These are phyloP conservation scores for Busseola fusca DNA, from an alignment of 2,888 invertebrate species.

Conservation along the genomic window DNA sequence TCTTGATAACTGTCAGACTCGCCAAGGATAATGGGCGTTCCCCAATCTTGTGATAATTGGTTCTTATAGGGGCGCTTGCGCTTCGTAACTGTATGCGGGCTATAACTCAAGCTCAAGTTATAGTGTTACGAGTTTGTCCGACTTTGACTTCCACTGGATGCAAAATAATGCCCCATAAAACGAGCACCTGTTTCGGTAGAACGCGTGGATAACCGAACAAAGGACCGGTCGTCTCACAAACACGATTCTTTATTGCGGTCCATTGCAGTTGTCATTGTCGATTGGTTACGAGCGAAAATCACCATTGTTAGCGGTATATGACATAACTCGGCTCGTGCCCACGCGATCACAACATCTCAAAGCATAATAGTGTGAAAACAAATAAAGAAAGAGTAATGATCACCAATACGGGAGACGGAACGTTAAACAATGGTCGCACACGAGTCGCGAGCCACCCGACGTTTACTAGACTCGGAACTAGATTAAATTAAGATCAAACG, in stretches of 20 bases:
- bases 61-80: slow-evolving; percentile 78
- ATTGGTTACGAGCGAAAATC: slow-evolving; percentile 77
- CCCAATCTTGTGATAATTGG: slow-evolving; percentile 75
- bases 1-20: slow-evolving; percentile 34
- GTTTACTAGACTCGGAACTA: slow-evolving; percentile 65
- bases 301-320: slow-evolving; percentile 76
- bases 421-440: slow-evolving; percentile 63
- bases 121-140: slow-evolving; percentile 56
- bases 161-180: slow-evolving; percentile 70
- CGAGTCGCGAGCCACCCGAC: slow-evolving; percentile 59
- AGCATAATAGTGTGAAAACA: slow-evolving; percentile 70
- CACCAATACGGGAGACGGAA: slow-evolving; percentile 63
- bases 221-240: slow-evolving; percentile 73
- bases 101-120: slow-evolving; percentile 65
- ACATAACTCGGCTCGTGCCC: slow-evolving; percentile 77
- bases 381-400: slow-evolving; percentile 71
- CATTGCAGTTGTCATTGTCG: slow-evolving; percentile 78
- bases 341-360: slow-evolving; percentile 68
- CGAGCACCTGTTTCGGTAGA: slow-evolving; percentile 75
- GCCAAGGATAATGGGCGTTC: slow-evolving; percentile 71
- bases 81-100: slow-evolving; percentile 78
- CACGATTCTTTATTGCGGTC: slow-evolving; percentile 76
- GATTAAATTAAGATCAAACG: slow-evolving; percentile 72
- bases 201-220: slow-evolving; percentile 75
- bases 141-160: slow-evolving; percentile 60